Base-by-base conservation (phyloP, 2,888 invertebrate genomes). In the Galeopsomyia nigrocyanea region DNA sequence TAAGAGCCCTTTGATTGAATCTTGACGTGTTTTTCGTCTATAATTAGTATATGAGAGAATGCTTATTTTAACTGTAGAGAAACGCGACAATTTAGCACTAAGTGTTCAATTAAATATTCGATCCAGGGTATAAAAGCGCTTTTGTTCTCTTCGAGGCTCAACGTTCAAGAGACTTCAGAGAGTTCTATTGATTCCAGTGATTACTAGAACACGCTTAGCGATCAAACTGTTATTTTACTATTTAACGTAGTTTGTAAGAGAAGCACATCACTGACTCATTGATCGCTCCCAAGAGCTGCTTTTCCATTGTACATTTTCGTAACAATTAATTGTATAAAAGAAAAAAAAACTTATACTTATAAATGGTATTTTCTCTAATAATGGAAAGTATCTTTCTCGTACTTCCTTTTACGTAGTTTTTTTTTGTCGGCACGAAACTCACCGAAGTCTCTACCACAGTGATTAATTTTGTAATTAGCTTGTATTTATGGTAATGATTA, bases 391-490 rank as follows among this genome's bases (percentile, higher is more conserved):
- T 26, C 21, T 49, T 31, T 71, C 3, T 46, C 22, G 39, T 68
- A 71, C 60, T 65, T 68, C 53, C 31, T 65, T 68, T 39, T 39
- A 39, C 39, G 21, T 64, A 31, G 51, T 31, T 14, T 60, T 9
- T n/a, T 58, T 66, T 73, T 61, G 61, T 16, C 61, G 13, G 21
- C 47, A 67, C 58, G 56, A 62, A 66, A 76, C 74, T 76, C 76
- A 72, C 67, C 65, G 74, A 76, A 76, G 74, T 76, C 74, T 76
- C 76, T 67, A 71, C 50, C 51, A 57, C 16, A 74, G 72, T 72
- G 69, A 72, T 84, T 86, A 85, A 85, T 84, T 86, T 85, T 86
- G 86, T 86, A 84, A 86, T 86, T 85, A 84, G 81, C 84, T 85
- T 83, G 82, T 85, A 86, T 82, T 83, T 84, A 83, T 76, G 49